Evolutionary conservation across 2,888 invertebrate genomes (phyloP).

Genomic region (Monoplex corrugatus): DNA sequence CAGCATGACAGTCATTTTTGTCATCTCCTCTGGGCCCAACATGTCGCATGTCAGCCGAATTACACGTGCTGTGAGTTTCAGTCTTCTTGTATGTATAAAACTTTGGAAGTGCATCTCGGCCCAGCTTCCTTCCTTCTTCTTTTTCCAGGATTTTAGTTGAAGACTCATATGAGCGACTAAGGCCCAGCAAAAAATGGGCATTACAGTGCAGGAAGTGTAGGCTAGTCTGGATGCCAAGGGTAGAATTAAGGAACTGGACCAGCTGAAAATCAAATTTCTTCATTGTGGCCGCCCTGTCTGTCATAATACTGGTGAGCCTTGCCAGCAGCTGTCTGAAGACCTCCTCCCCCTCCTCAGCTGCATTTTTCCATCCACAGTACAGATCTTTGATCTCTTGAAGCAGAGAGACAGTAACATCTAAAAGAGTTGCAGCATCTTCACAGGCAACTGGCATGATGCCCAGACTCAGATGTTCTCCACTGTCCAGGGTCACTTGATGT

Average conservation of each 20-base stretch:
- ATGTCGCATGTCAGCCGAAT: constrained; percentile 30
- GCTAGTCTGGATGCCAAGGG: background rate
- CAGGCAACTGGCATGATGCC: constrained; percentile 28
- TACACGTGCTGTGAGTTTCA: constrained; percentile 13
- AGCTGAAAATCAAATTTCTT: constrained; percentile 35
- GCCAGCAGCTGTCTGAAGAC: background rate
- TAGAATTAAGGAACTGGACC: background rate
- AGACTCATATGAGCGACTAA: background rate
- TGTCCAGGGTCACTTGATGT: constrained; percentile 42
- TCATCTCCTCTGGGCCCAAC: constrained; percentile 41
- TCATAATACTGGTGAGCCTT: constrained; percentile 2
- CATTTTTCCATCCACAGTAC: background rate
- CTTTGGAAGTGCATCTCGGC: background rate
- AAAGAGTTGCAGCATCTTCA: constrained; percentile 37
- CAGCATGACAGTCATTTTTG: constrained; percentile 27
- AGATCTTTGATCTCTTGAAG: constrained; percentile 26
- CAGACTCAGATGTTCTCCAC: constrained; percentile 31
- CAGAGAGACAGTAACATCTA: constrained; percentile 12
- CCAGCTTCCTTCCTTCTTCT: no score
- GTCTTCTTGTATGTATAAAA: background rate
- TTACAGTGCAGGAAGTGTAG: constrained; percentile 31
- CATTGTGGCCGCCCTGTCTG: constrained; percentile 41
- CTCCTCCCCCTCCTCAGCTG: background rate
- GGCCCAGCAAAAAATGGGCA: constrained; percentile 1
- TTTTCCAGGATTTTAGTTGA: no score